Conservation (phyloP, 2,113 vertebrate species). For the Alligator sinensis region DNA sequence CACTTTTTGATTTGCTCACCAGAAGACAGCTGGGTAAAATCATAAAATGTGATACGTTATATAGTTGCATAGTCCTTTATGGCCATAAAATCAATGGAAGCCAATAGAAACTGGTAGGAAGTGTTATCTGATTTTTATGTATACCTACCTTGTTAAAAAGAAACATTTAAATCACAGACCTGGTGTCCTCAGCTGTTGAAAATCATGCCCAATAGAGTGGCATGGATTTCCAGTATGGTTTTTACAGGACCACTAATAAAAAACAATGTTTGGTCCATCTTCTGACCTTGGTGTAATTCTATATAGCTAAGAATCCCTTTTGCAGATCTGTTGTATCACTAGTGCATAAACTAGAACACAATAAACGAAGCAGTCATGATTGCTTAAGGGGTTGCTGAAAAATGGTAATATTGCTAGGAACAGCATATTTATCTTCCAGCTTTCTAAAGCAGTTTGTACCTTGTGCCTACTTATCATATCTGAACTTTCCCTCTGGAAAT, state of each 20-base stretch:
- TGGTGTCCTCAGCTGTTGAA: neutral
- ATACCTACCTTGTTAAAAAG: neutral
- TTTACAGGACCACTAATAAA: neutral
- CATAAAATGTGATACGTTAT: neutral
- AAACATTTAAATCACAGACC: neutral
- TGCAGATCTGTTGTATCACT: constrained; percentile 41
- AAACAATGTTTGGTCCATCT: neutral
- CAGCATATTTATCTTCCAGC: constrained; percentile 24
- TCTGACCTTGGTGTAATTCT: neutral
- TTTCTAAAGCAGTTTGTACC: constrained; percentile 6
- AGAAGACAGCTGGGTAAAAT: neutral
- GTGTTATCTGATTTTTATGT: neutral
- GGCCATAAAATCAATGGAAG: neutral
- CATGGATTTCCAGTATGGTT: neutral
- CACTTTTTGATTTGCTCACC: neutral
- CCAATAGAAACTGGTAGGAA: neutral
- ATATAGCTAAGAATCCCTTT: constrained; percentile 30
- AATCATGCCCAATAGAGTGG: neutral
- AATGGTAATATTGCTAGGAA: neutral
- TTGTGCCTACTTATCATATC: neutral
- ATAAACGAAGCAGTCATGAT: constrained; percentile 31
- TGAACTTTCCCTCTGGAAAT: constrained; percentile 12
- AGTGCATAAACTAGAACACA: neutral
- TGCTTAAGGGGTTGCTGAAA: constrained; percentile 43
- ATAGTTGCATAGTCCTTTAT: accelerated